Evolutionary conservation across 2,888 invertebrate species (phyloP).

Genomic region (Orthosia gothica): DNA sequence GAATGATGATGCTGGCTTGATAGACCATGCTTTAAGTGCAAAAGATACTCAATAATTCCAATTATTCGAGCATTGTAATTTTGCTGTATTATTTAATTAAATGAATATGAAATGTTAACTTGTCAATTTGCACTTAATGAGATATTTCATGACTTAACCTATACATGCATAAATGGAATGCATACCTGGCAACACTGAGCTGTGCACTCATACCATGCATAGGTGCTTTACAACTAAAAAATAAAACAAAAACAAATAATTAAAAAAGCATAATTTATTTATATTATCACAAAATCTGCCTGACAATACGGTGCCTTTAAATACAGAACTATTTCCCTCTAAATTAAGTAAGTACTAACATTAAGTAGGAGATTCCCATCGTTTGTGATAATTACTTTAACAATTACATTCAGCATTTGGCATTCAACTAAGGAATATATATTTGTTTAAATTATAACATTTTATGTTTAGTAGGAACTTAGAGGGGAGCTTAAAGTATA

Average conservation of each 20-base stretch:
- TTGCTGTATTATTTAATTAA: constrained; percentile 11
- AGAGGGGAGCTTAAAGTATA: constrained; percentile 78
- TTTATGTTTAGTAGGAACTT: constrained; percentile 81
- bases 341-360: constrained; percentile 89
- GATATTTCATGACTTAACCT: constrained; percentile 45
- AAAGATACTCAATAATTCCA: constrained; percentile 9
- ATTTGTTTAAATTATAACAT: constrained; percentile 60
- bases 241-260: constrained; percentile 86
- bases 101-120: constrained; percentile 6
- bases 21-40: constrained; percentile 48
- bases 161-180: constrained; percentile 69
- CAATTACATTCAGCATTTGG: constrained; percentile 65
- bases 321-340: constrained; percentile 81
- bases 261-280: constrained; percentile 88
- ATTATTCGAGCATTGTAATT: constrained; percentile 11
- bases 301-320: constrained; percentile 80
- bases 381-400: constrained; percentile 65
- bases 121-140: constrained; percentile 39
- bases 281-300: constrained; percentile 83
- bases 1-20: constrained; percentile 30
- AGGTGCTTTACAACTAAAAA: constrained; percentile 85
- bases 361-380: constrained; percentile 89
- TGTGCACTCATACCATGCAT: constrained; percentile 79
- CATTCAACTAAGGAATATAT: constrained; percentile 65
- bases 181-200: constrained; percentile 74